Conservation (phyloP, 2,113 vertebrate genomes). For the Climacteris rufus region DNA sequence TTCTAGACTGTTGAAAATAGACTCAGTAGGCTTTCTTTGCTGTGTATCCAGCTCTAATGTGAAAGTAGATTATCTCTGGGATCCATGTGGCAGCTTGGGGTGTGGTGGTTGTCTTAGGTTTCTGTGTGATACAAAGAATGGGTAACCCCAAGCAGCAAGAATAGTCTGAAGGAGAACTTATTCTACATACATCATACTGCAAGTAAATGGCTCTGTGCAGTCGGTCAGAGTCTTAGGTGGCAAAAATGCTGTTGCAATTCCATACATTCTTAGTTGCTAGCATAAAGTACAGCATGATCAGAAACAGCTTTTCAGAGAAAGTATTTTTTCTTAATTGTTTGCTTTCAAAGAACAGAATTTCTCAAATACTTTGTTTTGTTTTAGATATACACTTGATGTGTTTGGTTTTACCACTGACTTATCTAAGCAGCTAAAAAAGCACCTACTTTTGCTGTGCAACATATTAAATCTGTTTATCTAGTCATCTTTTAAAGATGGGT, state of each 20-base stretch:
- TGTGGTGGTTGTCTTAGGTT: neutral
- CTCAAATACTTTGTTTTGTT: neutral
- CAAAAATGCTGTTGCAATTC: neutral
- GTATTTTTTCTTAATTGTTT: neutral
- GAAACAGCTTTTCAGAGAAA: neutral
- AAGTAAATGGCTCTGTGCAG: neutral
- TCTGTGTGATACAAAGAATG: neutral
- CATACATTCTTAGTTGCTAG: neutral
- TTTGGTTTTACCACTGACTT: neutral
- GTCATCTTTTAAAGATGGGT: neutral
- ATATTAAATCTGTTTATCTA: neutral
- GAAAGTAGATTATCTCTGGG: neutral
- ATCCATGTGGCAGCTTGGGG: neutral
- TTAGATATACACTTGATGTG: neutral
- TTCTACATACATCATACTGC: neutral
- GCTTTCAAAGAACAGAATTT: neutral
- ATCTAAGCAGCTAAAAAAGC: neutral
- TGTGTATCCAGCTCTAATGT: neutral
- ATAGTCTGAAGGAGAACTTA: neutral
- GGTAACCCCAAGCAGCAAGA: neutral
- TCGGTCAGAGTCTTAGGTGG: neutral
- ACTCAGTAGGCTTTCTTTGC: neutral
- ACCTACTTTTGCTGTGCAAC: neutral
- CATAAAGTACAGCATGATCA: neutral
- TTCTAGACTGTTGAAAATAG: neutral